These are phyloP conservation scores for Drosophila ogumai DNA, from an alignment of 1,140 invertebrate species.

Conservation along the genomic window DNA sequence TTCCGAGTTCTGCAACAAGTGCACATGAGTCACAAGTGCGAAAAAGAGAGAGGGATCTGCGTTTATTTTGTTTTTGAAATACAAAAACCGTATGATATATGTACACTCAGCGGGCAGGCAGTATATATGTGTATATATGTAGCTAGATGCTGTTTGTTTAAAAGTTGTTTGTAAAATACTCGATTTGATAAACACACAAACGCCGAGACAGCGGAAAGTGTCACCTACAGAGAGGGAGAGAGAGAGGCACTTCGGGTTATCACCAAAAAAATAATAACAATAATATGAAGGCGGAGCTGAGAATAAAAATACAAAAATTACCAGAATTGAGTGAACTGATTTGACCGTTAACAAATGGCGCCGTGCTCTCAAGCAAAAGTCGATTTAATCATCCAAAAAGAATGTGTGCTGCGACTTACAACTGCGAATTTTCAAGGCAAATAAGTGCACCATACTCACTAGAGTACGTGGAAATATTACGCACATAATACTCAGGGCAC, in stretches of 20 bases:
- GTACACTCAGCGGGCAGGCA: slow-evolving; percentile 3
- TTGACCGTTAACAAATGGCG: slow-evolving; percentile 61
- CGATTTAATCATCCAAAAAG: slow-evolving; percentile 15
- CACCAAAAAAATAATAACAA: slow-evolving; percentile 62
- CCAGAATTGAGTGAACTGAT: slow-evolving; percentile 44
- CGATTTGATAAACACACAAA: slow-evolving; percentile 59
- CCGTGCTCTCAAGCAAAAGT: slow-evolving; percentile 8
- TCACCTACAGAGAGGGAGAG: slow-evolving; percentile 53
- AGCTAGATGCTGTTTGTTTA: slow-evolving; percentile 50
- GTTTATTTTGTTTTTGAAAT: slow-evolving; percentile 71
- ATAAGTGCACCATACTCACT: slow-evolving; percentile 4
- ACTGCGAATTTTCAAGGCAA: slow-evolving; percentile 12
- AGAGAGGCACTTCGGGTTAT: slow-evolving; percentile 57
- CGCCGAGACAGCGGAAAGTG: slow-evolving; percentile 30
- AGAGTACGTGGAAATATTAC: slow-evolving; percentile 55
- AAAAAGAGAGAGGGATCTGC: slow-evolving; percentile 53
- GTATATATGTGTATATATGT: slow-evolving; percentile 8
- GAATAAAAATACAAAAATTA: slow-evolving; percentile 23
- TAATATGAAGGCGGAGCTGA: slow-evolving; percentile 46
- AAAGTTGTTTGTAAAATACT: slow-evolving; percentile 52
- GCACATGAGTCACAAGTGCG: slow-evolving; percentile 64
- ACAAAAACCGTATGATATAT: slow-evolving; percentile 27
- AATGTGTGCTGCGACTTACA: slow-evolving; percentile 8
- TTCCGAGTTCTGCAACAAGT: slow-evolving; percentile 76
- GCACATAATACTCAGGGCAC: slow-evolving; percentile 16